A percentile compares a stretch with the other conserved stretches of the same genome.
Evolutionary conservation across 2,888 invertebrate genomes (phyloP).

Genomic region (Tupiocoris notatus): DNA sequence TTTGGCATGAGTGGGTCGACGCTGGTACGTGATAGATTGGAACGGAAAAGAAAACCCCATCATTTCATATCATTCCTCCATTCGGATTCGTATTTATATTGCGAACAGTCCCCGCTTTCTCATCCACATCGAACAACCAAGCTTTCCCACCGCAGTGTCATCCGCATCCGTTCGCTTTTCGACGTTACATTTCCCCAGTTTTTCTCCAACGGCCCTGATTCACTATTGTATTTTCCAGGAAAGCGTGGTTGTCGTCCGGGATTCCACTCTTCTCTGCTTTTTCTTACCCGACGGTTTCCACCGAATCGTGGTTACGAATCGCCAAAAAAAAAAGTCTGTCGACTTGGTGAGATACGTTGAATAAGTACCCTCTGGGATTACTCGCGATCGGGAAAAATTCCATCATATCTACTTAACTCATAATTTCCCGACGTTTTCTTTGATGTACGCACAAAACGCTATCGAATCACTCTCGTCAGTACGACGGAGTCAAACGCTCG

Average conservation of each 20-base stretch:
- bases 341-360: too few species aligned
- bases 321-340: too few species aligned
- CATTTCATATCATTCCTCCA: slow-evolving; percentile 24
- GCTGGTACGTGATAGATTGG: slow-evolving; percentile 21
- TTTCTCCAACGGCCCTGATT: background rate
- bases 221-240: background rate
- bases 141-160: slow-evolving; percentile 1
- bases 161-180: background rate
- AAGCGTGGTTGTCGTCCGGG: background rate
- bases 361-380: too few species aligned
- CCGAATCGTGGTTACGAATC: too few species aligned
- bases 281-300: too few species aligned
- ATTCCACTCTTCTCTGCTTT: background rate
- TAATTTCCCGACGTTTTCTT: too few species aligned
- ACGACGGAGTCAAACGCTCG: too few species aligned
- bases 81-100: slow-evolving; percentile 29
- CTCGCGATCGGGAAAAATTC: too few species aligned
- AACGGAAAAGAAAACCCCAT: slow-evolving; percentile 26
- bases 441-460: too few species aligned
- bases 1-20: slow-evolving; percentile 18
- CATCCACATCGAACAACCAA: background rate
- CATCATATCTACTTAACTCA: too few species aligned
- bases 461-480: too few species aligned
- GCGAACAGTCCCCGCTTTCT: background rate
- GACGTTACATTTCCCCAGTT: too few species aligned